phyloP scores from a whole-genome alignment of 37 sponge, comb jelly and placozoan genomes.

The Beroe forskalii region DNA sequence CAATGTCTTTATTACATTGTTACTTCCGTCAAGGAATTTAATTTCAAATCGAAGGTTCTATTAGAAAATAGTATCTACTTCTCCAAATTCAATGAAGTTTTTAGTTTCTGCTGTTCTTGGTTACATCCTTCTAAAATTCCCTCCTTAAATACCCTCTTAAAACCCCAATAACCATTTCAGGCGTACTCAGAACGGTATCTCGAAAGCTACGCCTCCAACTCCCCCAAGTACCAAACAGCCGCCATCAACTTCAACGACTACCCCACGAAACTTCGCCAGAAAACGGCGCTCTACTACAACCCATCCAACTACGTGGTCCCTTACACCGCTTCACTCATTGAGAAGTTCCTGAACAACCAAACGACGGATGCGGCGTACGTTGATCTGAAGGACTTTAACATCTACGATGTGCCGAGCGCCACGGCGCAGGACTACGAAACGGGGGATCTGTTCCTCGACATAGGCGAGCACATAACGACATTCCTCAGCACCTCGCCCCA shows the following conservation, averaged over 20 bases:
- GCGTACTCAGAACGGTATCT: slow-evolving; percentile 43
- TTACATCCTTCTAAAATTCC: background rate
- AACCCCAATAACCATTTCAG: too few relatives aligned
- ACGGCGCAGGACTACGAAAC: background rate
- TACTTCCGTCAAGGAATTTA: too few relatives aligned
- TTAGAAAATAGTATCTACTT: too few relatives aligned
- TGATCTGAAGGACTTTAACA: background rate
- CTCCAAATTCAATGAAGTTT: too few relatives aligned
- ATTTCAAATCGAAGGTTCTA: too few relatives aligned
- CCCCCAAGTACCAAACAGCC: background rate
- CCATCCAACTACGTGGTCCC: background rate
- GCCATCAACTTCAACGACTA: background rate
- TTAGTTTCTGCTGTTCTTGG: too few relatives aligned
- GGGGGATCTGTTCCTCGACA: background rate
- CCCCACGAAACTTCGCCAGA: background rate
- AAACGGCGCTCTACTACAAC: background rate
- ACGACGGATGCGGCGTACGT: background rate
- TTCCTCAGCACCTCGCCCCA: background rate
- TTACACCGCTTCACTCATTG: background rate
- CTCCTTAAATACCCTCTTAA: background rate
- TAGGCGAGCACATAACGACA: background rate
- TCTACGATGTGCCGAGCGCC: background rate
- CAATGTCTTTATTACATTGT: too few relatives aligned
- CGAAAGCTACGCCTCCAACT: background rate
- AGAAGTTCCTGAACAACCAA: background rate